Conservation (phyloP, 2,888 invertebrate species). For the Rhyacophila evoluta region DNA sequence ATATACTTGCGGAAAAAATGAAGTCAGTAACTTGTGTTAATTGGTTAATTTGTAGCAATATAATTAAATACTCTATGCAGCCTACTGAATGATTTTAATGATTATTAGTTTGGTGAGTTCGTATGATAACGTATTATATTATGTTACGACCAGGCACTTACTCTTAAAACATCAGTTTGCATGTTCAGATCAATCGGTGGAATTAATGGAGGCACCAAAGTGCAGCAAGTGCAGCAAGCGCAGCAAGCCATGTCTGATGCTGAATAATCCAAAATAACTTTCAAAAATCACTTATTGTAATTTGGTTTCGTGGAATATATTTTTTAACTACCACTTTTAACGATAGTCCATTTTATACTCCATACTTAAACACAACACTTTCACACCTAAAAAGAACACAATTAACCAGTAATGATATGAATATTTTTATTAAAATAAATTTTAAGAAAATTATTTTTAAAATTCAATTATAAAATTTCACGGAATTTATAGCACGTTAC, state of each 20-base stretch:
- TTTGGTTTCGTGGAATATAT: not conserved
- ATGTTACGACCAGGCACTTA: too few species aligned
- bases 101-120: too few species aligned
- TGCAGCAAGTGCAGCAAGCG: conserved; percentile 75
- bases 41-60: too few species aligned
- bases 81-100: too few species aligned
- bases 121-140: too few species aligned
- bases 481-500: not conserved
- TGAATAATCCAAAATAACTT: not conserved
- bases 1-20: too few species aligned
- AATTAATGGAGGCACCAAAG: conserved; percentile 77
- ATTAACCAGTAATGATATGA: too few species aligned
- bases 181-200: conserved; percentile 81
- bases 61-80: too few species aligned
- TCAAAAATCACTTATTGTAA: not conserved
- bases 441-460: not conserved
- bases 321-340: conserved; percentile 17
- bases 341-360: conserved; percentile 25
- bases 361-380: conserved; percentile 32
- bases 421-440: not conserved
- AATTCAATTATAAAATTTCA: not conserved
- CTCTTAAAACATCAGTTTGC: conserved; percentile 84
- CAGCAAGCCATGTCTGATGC: conserved; percentile 71
- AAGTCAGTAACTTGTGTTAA: too few species aligned
- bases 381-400: conserved; percentile 23